Conservation (phyloP, 2,797 vertebrate genomes). For the Gobionotothen gibberifrons region DNA sequence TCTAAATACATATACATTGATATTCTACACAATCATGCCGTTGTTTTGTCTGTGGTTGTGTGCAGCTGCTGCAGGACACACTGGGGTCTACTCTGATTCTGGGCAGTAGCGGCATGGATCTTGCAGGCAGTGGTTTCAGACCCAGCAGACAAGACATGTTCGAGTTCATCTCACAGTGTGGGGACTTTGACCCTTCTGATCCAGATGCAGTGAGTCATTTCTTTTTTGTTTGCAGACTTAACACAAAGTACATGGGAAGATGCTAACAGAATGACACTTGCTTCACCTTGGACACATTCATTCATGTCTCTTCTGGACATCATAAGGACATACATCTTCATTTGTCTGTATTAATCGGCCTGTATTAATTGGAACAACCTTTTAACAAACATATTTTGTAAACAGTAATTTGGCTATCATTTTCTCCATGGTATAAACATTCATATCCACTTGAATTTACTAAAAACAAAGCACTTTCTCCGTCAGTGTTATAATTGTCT, state of each 20-base stretch:
- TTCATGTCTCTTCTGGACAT: too few relatives aligned
- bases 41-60: slow-evolving; percentile 9
- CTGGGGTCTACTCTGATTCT: slow-evolving; percentile 76
- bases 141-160: slow-evolving; percentile 84
- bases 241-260: too few relatives aligned
- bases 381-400: too few relatives aligned
- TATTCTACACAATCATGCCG: neutral
- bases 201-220: slow-evolving; percentile 74
- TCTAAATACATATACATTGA: too few relatives aligned
- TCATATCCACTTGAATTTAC: neutral
- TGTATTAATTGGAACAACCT: too few relatives aligned
- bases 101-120: slow-evolving; percentile 45
- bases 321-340: too few relatives aligned
- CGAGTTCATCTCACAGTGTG: slow-evolving; percentile 87
- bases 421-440: neutral
- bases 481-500: neutral
- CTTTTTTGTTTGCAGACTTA: too few relatives aligned
- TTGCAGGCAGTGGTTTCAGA: slow-evolving; percentile 67
- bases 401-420: too few relatives aligned
- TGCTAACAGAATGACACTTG: too few relatives aligned
- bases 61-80: slow-evolving; percentile 81
- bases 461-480: neutral
- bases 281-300: too few relatives aligned
- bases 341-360: too few relatives aligned
- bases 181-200: slow-evolving; percentile 57